Evolutionary conservation across 2,113 vertebrate species (phyloP).

Genomic region (Corythaeola cristata): DNA sequence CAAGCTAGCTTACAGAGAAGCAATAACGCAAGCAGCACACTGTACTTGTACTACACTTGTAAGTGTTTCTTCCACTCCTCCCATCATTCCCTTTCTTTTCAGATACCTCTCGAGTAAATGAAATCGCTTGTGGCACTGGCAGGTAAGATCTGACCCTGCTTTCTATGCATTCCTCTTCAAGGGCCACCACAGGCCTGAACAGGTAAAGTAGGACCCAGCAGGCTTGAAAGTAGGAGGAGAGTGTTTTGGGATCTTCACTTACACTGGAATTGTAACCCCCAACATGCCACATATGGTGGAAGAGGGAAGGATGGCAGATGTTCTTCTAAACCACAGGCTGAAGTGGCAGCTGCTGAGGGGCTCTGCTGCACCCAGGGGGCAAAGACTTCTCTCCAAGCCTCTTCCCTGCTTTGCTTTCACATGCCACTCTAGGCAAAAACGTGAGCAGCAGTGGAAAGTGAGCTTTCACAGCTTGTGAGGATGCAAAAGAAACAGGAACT

Average conservation of each 20-base stretch:
- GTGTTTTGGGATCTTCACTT: background rate
- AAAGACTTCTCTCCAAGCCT: background rate
- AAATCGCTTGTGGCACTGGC: background rate
- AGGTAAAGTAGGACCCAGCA: background rate
- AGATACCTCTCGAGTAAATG: background rate
- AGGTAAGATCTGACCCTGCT: background rate
- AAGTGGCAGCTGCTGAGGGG: background rate
- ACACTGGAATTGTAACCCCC: background rate
- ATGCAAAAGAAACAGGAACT: background rate
- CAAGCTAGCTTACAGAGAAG: background rate
- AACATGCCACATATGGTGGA: background rate
- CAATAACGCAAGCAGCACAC: background rate
- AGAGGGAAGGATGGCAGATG: background rate
- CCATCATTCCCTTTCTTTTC: background rate
- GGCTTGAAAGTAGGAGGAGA: background rate
- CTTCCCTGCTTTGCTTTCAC: background rate
- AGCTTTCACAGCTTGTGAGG: background rate
- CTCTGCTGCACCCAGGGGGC: background rate
- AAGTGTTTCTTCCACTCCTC: too few species aligned
- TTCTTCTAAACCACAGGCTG: background rate
- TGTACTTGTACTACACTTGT: too few species aligned
- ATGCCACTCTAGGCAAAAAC: background rate
- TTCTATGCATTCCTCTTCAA: background rate
- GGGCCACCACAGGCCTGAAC: background rate
- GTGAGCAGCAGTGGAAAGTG: background rate